Conservation (phyloP, 2,113 vertebrate genomes). For the Mesitornis unicolor region DNA sequence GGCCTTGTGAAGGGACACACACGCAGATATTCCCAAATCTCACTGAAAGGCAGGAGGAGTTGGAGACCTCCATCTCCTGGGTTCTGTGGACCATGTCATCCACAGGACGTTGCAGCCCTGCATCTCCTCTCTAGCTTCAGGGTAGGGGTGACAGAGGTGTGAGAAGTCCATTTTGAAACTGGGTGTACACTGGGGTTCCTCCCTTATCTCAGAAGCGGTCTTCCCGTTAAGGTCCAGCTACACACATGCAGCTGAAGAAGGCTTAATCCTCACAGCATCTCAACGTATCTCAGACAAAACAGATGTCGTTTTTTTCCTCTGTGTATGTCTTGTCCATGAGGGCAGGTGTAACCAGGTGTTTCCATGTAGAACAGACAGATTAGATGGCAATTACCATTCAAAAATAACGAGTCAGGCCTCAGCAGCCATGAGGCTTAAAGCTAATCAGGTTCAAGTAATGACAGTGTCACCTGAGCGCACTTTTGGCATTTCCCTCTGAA, state of each 20-base stretch:
- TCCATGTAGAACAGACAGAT: neutral
- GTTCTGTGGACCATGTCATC: neutral
- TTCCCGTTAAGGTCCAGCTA: neutral
- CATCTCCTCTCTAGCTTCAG: neutral
- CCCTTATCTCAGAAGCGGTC: neutral
- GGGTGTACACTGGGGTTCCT: neutral
- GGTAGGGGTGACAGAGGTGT: neutral
- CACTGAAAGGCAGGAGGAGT: neutral
- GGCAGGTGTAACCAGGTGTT: neutral
- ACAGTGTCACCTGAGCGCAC: neutral
- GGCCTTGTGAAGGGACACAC: neutral
- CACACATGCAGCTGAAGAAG: neutral
- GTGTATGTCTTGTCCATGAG: neutral
- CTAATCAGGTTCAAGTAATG: neutral
- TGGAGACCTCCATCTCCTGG: neutral
- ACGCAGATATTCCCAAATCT: neutral
- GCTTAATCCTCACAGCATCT: neutral
- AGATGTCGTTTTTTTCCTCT: neutral
- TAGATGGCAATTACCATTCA: neutral
- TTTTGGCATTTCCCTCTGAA: neutral
- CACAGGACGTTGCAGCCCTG: neutral
- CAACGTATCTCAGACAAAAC: neutral
- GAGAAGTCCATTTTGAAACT: neutral
- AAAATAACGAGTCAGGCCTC: neutral
- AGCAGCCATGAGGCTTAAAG: neutral